Percentiles rank a stretch among this genome's conserved stretches.
These are phyloP conservation scores for Lithophane socia DNA, from an alignment of 2,888 invertebrate species.

Conservation along the genomic window DNA sequence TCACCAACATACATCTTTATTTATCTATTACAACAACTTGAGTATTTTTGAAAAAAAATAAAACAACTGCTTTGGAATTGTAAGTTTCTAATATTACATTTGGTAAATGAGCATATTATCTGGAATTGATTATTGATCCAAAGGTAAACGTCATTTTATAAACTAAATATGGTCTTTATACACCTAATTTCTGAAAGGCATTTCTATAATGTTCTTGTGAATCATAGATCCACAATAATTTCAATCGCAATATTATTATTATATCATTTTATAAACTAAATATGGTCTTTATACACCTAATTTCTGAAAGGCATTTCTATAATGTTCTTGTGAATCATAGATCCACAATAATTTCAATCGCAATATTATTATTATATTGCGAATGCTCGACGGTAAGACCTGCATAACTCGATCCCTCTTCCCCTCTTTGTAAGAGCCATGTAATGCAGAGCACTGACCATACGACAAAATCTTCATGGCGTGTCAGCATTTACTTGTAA, in stretches of 20 bases:
- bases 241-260: too few species aligned
- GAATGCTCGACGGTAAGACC: too few species aligned
- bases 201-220: too few species aligned
- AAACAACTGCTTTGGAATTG: constrained; percentile 74
- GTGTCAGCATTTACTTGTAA: not conserved
- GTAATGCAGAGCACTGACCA: not conserved
- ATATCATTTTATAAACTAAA: constrained; percentile 66
- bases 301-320: constrained; percentile 8
- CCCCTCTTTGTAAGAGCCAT: not conserved
- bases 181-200: constrained; percentile 13
- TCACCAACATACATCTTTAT: constrained; percentile 75
- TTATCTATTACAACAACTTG: constrained; percentile 53
- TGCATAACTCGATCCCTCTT: not conserved
- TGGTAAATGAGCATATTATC: constrained; percentile 80
- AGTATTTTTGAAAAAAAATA: constrained; percentile 60
- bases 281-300: constrained; percentile 20
- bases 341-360: too few species aligned
- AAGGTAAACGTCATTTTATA: constrained; percentile 63
- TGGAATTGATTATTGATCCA: constrained; percentile 75
- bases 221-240: too few species aligned
- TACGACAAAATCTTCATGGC: not conserved
- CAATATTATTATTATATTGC: too few species aligned
- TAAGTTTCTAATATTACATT: constrained; percentile 77
- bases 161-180: constrained; percentile 60
- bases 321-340: too few species aligned